Evolutionary conservation across 2,888 invertebrate genomes (phyloP), one percentile per base, ranked within the genome.

Genomic region (Smittia aterrima): DNA sequence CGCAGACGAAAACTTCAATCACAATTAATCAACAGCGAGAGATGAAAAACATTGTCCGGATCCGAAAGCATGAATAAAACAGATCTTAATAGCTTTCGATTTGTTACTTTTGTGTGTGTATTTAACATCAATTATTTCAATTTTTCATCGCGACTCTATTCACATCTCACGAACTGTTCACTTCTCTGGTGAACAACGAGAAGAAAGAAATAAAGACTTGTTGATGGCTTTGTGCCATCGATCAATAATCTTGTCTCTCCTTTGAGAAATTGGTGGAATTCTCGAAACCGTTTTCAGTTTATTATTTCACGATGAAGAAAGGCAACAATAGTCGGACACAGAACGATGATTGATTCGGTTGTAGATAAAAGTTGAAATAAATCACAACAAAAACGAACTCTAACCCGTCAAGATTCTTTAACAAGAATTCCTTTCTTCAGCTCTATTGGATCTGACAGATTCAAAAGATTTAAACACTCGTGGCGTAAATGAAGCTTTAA

Each of bases 41-140:
- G 47, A 70, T 20, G 24, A 54, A 70, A 25, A 27, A 41, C 41
- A 24, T 68, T 58, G 58, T 22, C 7, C 20, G 9, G 58, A 58
- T 58, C 58, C 58, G 58, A 58, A 58, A 58, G 58, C 22, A 20
- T 58, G 47, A 47, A 66, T 9, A 66, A n/a, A 66, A 66, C 16
- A 20, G 25, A 53, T 53, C 54, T 27, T 70, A 70, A 70, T 53
- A 70, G 70, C 70, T 27, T 70, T 70, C 54, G 70, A 70, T 70
- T 70, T 70, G 70, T 54, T 41, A 13, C 32, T 70, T 24, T 53
- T 20, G 32, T 72, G 25, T 72, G 58, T 72, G 62, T 72, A 72
- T 38, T 72, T 72, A 70, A 70, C 70, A 70, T 54, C 72, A 72
- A 58, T 72, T 72, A 72, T 72, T 72, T 72, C 70, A 70, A 70